Base-by-base conservation (phyloP, 1,140 invertebrate genomes). In the Drosophila yakuba region DNA sequence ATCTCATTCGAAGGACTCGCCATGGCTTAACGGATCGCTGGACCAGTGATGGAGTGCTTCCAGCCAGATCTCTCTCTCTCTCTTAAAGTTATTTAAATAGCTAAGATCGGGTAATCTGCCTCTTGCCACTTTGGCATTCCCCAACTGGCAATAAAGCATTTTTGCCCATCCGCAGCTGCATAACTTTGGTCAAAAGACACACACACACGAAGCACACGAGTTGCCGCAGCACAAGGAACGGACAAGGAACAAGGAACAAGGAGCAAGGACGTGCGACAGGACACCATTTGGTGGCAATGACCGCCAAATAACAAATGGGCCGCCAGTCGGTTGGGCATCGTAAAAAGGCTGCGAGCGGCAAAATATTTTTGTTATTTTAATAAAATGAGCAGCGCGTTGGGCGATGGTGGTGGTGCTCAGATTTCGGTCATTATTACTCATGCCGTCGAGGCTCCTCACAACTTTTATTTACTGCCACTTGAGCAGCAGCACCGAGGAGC, bases 331-430 rank as follows among this genome's bases (percentile, higher is more conserved):
- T 54, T 47, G 14, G 35, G 71, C 39, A 36, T 78, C 61, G 72
- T 59, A 79, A 80, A 84, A 76, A 66, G 73, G 81, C 81, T 84
- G 73, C 73, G 59, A 71, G 82, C 74, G 71, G 68, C 59, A 86
- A 86, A 86, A 88, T 82, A 82, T 82, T 88, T 86, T 68, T 88
- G 83, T 79, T 79, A 79, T 86, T 82, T 86, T 88, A 86, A 86
- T 86, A 79, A 88, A 79, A 81, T 68, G 63, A 77, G 48, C 56
- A 28, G 17, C 48, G 23, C 41, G 17, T 50, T 52, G 58, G 69
- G 44, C 38, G 35, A 2, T 38, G 38, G 12, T 39, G 11, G 11
- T 1, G 8, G 15, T n/a, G 73, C 83, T 73, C 83, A 88, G 82
- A 88, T 86, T 86, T 86, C 75, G 55, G 54, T 73, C 75, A 82